Percentiles rank a stretch among this genome's conserved stretches.
phyloP scores from a whole-genome alignment of 2,113 vertebrate species.

The Gyps fulvus region DNA sequence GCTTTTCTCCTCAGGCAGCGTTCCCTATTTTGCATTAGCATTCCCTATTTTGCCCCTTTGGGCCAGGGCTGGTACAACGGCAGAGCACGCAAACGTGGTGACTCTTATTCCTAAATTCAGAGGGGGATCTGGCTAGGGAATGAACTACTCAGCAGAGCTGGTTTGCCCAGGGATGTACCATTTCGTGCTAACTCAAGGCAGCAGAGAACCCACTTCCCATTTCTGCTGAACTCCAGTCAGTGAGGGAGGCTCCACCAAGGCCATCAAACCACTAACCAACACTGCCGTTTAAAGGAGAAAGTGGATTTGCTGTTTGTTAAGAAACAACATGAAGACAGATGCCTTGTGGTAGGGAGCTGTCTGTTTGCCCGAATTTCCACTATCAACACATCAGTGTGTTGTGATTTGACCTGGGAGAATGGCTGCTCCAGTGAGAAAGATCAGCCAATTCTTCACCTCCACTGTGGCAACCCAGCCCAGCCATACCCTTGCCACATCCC shows the following conservation, averaged over 20 bases:
- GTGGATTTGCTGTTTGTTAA: neutral
- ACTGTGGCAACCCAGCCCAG: neutral
- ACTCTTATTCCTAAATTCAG: neutral
- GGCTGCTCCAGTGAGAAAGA: neutral
- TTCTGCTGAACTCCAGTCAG: neutral
- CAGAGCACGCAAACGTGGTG: rapidly evolving
- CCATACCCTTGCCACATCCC: neutral
- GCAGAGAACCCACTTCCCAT: neutral
- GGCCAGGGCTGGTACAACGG: neutral
- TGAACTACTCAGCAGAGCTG: neutral
- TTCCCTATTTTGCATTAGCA: neutral
- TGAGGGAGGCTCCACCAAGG: neutral
- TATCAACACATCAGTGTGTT: neutral
- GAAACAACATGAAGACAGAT: neutral
- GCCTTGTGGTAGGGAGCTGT: neutral
- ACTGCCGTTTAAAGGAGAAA: neutral
- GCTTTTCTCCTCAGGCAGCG: neutral
- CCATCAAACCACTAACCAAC: neutral
- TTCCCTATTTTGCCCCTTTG: neutral
- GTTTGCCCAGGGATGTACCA: neutral
- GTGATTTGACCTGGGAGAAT: neutral
- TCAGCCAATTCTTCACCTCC: neutral
- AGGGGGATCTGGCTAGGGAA: neutral
- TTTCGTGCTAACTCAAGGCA: neutral
- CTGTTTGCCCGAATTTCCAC: neutral